Evolutionary conservation across 1,140 invertebrate genomes (phyloP).

Genomic region (Lepidurus couesii): DNA sequence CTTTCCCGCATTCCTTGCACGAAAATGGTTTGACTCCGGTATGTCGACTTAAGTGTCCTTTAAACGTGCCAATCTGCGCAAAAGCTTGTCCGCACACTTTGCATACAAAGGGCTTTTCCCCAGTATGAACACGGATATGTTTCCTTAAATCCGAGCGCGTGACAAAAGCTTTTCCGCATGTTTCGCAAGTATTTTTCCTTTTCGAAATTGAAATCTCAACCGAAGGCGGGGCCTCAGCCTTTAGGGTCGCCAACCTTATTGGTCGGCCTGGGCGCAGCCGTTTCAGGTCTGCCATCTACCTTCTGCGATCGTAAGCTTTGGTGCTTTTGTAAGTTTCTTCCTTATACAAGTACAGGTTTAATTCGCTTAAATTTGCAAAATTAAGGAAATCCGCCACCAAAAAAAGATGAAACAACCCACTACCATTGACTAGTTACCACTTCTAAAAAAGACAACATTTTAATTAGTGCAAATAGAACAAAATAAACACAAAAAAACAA

Average conservation of each 20-base stretch:
- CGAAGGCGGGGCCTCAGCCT: not conserved
- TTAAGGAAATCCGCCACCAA: no score
- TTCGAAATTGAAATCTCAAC: not conserved
- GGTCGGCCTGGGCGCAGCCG: not conserved
- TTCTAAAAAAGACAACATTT: no score
- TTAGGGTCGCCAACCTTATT: not conserved
- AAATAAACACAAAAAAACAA: no score
- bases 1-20: conserved; percentile 63
- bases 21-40: conserved; percentile 64
- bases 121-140: conserved; percentile 33
- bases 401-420: no score
- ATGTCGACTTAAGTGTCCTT: conserved; percentile 46
- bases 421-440: no score
- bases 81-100: conserved; percentile 80
- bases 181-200: conserved; percentile 32
- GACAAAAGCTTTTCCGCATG: conserved; percentile 29
- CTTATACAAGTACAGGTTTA: no score
- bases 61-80: conserved; percentile 37
- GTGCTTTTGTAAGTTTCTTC: not conserved
- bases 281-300: not conserved
- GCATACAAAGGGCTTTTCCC: conserved; percentile 62
- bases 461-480: no score
- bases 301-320: not conserved
- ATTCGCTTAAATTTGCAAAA: no score
- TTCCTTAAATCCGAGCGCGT: conserved; percentile 32